Evolutionary conservation across 2,113 vertebrate genomes (phyloP), one percentile per base, ranked within the genome.

Genomic region (Sinocyclocheilus maitianheensis): DNA sequence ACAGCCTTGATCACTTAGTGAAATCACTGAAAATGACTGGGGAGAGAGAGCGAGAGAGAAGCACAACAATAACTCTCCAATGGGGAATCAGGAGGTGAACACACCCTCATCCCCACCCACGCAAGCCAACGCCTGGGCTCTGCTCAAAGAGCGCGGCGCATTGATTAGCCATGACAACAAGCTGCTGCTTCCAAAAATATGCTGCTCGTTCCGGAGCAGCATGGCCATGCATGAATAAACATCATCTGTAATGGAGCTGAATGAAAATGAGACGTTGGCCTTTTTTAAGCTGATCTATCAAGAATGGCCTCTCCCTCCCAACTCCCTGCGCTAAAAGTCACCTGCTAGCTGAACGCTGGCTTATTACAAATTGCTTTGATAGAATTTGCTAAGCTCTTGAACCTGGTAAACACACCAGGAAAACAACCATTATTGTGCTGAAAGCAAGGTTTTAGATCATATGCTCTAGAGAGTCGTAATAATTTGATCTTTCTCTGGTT

Each of bases 121-220:
- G 34, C 46, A 40, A 55, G 53, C 87, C 51, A 37, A 74, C 51
- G 86, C 86, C 79, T 81, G 63, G 43, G 87, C 82, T 83, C 18
- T 58, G 77, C 77, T 88, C 91, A 92, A 91, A 93, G 92, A 93
- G 90, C 90, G 91, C 90, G 90, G 91, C 92, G 92, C 89, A 91
- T 92, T 94, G 93, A 94, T 94, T 94, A 94, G 91, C 92, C 92
- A 89, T 93, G 93, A 94, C 94, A 94, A 94, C 94, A 92, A 94
- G 92, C 90, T 91, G 88, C 92, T 93, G 93, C 94, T 93, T 92
- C 91, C 91, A 89, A 91, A 92, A 94, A 93, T 93, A 92, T 91
- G 90, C 91, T 79, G 85, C 78, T 85, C 83, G 71, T 89, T 81
- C 91, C 90, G 88, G 90, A 90, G 91, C 91, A 91, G 89, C 91